These are phyloP conservation scores for Manis pentadactyla DNA, from an alignment of 2,797 vertebrate genomes.

Conservation along the genomic window DNA sequence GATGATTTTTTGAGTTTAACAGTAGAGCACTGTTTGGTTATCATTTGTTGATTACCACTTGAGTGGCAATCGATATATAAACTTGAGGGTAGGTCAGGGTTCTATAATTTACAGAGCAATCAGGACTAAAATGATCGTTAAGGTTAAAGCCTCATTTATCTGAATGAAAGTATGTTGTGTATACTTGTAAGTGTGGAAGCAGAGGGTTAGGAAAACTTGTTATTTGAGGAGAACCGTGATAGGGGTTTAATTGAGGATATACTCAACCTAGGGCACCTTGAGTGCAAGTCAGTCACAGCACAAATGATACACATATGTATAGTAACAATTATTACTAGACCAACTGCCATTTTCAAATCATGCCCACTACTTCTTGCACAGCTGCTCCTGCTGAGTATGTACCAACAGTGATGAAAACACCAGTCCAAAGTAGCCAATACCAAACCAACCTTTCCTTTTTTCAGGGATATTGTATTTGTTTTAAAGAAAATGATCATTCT, in stretches of 20 bases:
- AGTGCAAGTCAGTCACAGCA: background rate
- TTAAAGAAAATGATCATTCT: slow-evolving; percentile 57
- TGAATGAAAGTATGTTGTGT: background rate
- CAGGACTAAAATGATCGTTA: background rate
- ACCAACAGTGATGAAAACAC: background rate
- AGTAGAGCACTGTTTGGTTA: background rate
- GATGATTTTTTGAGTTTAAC: background rate
- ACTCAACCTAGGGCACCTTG: background rate
- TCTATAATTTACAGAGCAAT: background rate
- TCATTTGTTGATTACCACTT: background rate
- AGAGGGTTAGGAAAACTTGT: background rate
- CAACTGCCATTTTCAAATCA: background rate
- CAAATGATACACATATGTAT: background rate
- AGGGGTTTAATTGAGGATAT: background rate
- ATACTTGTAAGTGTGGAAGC: background rate
- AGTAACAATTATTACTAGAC: background rate
- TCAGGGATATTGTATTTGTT: background rate
- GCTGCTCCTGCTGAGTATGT: background rate
- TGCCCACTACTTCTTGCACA: background rate
- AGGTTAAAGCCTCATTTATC: background rate
- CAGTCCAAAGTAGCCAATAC: background rate
- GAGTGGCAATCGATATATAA: background rate
- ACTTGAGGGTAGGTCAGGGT: background rate
- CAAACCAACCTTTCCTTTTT: background rate
- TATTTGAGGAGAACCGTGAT: background rate